Conservation (phyloP, 2,888 invertebrate genomes). For the Junonia oenone region DNA sequence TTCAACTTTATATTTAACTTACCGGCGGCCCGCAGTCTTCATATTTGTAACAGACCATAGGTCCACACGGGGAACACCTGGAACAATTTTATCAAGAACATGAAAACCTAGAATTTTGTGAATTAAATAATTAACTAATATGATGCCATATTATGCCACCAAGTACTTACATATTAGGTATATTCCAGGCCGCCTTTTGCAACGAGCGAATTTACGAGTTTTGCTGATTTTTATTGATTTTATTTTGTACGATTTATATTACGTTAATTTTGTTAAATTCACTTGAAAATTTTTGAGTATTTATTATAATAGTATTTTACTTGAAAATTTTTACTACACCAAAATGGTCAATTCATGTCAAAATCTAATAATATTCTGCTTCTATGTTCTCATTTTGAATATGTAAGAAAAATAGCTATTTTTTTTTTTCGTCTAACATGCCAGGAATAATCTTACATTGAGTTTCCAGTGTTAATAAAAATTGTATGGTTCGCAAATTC, state of each 20-base stretch:
- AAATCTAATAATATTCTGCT: slow-evolving; percentile 44
- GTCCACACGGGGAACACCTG: slow-evolving; percentile 73
- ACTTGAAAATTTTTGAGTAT: slow-evolving; percentile 31
- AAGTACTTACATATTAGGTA: too few species aligned
- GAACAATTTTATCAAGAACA: slow-evolving; percentile 23
- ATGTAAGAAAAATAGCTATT: background rate
- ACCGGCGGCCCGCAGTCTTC: slow-evolving; percentile 75
- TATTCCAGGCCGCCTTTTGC: too few species aligned
- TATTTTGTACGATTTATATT: slow-evolving; percentile 15
- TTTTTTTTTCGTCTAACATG: background rate
- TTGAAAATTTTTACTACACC: slow-evolving; percentile 40
- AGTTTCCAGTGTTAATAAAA: background rate
- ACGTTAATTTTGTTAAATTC: slow-evolving; percentile 12
- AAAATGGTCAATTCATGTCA: slow-evolving; percentile 46
- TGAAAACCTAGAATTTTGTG: too few species aligned
- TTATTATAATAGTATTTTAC: slow-evolving; percentile 38
- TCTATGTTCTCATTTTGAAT: slow-evolving; percentile 30
- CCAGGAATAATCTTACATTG: background rate
- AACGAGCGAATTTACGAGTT: slow-evolving; percentile 30
- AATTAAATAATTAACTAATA: too few species aligned
- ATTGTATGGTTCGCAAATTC: background rate
- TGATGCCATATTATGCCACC: too few species aligned
- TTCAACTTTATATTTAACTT: too few species aligned
- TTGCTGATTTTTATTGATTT: slow-evolving; percentile 36
- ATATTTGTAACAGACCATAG: slow-evolving; percentile 74